These are phyloP conservation scores for Sycobia sp. DNA, from an alignment of 1,140 invertebrate species.

Conservation along the genomic window DNA sequence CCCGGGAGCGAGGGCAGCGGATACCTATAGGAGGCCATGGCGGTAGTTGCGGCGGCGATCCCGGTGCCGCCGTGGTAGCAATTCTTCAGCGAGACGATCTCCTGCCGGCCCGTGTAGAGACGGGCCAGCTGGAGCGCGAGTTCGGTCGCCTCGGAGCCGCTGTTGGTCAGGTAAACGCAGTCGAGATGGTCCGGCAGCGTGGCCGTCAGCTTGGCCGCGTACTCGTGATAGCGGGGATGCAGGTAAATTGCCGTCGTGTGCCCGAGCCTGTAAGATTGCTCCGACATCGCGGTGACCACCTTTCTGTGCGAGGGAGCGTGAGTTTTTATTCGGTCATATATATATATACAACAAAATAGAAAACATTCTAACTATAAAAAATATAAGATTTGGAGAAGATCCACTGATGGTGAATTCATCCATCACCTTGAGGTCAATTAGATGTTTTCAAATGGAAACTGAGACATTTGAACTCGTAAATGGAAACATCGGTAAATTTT, in stretches of 20 bases:
- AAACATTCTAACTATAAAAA: no score
- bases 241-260: slow-evolving; percentile 92
- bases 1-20: slow-evolving; percentile 76
- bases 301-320: slow-evolving; percentile 60
- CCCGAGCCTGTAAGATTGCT: slow-evolving; percentile 84
- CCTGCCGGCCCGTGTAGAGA: slow-evolving; percentile 81
- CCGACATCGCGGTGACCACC: slow-evolving; percentile 75
- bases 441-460: no score
- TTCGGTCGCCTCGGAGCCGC: slow-evolving; percentile 97
- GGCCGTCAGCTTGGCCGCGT: slow-evolving; percentile 77
- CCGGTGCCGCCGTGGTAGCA: slow-evolving; percentile 90
- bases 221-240: slow-evolving; percentile 89
- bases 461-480: no score
- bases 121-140: slow-evolving; percentile 87
- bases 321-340: background rate
- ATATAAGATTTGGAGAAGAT: no score
- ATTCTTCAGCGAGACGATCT: slow-evolving; percentile 86
- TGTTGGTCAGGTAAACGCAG: slow-evolving; percentile 92
- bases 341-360: no score
- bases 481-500: no score
- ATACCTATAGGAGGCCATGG: slow-evolving; percentile 79
- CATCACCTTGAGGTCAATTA: no score
- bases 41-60: slow-evolving; percentile 82
- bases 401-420: no score
- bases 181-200: slow-evolving; percentile 81